Evolutionary conservation across 1,140 invertebrate species (phyloP).

Genomic region (Solenopsis invicta): DNA sequence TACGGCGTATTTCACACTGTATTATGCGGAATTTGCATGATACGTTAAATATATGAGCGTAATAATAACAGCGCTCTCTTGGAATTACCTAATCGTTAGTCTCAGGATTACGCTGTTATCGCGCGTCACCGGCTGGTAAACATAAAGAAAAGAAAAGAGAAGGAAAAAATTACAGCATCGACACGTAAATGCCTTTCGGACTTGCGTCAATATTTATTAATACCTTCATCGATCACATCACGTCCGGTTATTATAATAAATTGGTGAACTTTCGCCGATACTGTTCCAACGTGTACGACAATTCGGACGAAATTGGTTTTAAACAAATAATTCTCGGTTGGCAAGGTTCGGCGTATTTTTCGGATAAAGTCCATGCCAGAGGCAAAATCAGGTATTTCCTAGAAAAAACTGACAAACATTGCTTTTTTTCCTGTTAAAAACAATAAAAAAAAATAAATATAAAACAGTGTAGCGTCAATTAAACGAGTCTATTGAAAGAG

Average conservation of each 20-base stretch:
- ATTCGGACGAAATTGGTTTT: background rate
- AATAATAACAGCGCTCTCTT: slow-evolving; percentile 48
- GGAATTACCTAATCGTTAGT: slow-evolving; percentile 55
- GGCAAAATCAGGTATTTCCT: too few relatives aligned
- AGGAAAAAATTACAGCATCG: background rate
- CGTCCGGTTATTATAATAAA: slow-evolving; percentile 30
- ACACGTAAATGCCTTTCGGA: slow-evolving; percentile 1
- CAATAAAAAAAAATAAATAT: too few relatives aligned
- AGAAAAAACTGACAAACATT: too few relatives aligned
- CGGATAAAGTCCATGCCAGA: too few relatives aligned
- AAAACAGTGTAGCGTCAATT: too few relatives aligned
- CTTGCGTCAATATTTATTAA: slow-evolving; percentile 57
- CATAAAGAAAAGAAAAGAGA: background rate
- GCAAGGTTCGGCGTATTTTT: too few relatives aligned
- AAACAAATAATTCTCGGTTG: background rate
- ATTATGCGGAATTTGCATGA: slow-evolving; percentile 42
- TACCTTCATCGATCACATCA: background rate
- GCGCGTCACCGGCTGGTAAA: slow-evolving; percentile 10
- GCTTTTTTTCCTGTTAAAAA: too few relatives aligned
- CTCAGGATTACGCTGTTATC: slow-evolving; percentile 23
- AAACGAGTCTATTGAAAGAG: too few relatives aligned
- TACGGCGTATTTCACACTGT: slow-evolving; percentile 27
- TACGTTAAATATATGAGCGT: slow-evolving; percentile 37
- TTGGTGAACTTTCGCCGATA: slow-evolving; percentile 29
- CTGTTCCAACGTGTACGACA: background rate